Percentiles rank a stretch among this genome's conserved stretches.
phyloP scores from a whole-genome alignment of 1,140 invertebrate genomes.

The Drosophila trapezifrons region DNA sequence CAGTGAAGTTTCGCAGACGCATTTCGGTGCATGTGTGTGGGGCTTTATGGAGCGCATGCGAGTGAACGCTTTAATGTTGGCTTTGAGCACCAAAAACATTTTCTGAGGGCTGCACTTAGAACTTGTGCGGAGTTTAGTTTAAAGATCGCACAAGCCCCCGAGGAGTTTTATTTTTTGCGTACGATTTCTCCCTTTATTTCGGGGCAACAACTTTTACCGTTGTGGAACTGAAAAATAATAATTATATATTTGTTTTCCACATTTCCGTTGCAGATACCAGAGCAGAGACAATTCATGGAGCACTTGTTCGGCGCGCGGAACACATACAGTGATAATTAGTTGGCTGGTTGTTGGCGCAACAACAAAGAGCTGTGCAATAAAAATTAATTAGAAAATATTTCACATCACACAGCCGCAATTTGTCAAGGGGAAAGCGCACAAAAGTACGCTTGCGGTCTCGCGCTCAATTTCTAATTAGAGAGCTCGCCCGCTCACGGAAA shows the following conservation, averaged over 20 bases:
- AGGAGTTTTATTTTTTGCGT: not conserved
- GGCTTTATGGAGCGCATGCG: constrained; percentile 23
- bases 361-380: constrained; percentile 46
- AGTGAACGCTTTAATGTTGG: constrained; percentile 44
- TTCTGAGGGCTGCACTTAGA: constrained; percentile 42
- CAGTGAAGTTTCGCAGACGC: constrained; percentile 65
- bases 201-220: constrained; percentile 1
- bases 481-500: constrained; percentile 7
- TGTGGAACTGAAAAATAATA: constrained; percentile 35
- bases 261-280: constrained; percentile 33
- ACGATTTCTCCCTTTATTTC: not conserved
- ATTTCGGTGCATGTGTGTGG: constrained; percentile 30
- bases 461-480: constrained; percentile 65
- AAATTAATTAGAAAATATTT: constrained; percentile 74
- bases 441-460: constrained; percentile 45
- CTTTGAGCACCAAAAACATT: constrained; percentile 43
- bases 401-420: constrained; percentile 44
- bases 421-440: constrained; percentile 44
- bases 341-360: constrained; percentile 8
- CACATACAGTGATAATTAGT: constrained; percentile 37
- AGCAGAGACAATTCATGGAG: not conserved
- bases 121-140: constrained; percentile 42
- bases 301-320: constrained; percentile 3
- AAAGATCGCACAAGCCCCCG: constrained; percentile 29
- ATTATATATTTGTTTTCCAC: constrained; percentile 31